phyloP scores from a whole-genome alignment of 2,888 invertebrate genomes.

The Catocala nupta region DNA sequence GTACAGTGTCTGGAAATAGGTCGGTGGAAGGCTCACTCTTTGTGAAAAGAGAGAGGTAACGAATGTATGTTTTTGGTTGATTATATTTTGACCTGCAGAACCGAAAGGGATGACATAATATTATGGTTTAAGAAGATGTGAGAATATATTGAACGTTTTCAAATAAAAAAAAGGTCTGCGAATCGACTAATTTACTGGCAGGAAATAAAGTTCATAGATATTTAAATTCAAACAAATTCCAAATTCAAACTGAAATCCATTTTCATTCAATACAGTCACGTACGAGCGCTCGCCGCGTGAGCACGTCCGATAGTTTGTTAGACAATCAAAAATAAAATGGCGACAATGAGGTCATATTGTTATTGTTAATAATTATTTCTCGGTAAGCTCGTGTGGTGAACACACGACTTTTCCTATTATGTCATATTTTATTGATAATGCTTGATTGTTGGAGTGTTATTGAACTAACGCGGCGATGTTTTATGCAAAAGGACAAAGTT shows the following conservation, averaged over 20 bases:
- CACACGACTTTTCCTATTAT: constrained; percentile 64
- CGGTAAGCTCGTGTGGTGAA: constrained; percentile 59
- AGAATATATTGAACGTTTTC: too few relatives aligned
- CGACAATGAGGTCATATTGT: constrained; percentile 60
- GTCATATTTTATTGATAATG: constrained; percentile 51
- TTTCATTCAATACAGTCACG: constrained; percentile 58
- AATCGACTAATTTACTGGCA: too few relatives aligned
- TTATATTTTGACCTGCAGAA: too few relatives aligned
- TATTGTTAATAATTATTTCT: constrained; percentile 64
- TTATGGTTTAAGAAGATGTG: too few relatives aligned
- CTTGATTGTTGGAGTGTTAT: constrained; percentile 38
- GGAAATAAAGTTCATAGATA: too few relatives aligned
- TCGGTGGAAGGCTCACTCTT: too few relatives aligned
- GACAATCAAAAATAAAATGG: constrained; percentile 72
- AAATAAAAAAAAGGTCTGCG: too few relatives aligned
- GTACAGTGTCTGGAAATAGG: too few relatives aligned
- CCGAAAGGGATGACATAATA: too few relatives aligned
- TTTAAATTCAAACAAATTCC: constrained; percentile 11
- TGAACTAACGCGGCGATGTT: constrained; percentile 35
- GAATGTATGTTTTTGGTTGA: too few relatives aligned
- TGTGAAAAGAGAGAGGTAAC: too few relatives aligned
- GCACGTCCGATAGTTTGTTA: constrained; percentile 60
- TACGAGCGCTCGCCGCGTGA: constrained; percentile 59
- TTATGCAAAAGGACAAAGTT: constrained; percentile 31
- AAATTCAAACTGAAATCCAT: constrained; percentile 32